A percentile compares a stretch with the other conserved stretches of the same genome.
phyloP scores from a whole-genome alignment of 2,797 vertebrate genomes.

The Platyrinchus mystaceus region DNA sequence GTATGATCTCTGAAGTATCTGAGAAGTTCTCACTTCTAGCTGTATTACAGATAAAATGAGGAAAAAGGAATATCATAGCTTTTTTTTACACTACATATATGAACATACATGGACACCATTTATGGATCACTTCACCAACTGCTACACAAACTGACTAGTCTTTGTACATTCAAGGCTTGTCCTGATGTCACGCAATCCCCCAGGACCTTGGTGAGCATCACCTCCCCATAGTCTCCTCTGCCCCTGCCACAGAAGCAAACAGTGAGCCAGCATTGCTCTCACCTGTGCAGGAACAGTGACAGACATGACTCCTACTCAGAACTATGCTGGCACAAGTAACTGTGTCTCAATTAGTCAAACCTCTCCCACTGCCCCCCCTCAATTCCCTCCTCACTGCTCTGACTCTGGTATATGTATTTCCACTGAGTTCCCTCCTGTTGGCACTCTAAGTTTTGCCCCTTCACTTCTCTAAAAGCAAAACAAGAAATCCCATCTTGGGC shows the following conservation, averaged over 20 bases:
- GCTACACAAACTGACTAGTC: neutral
- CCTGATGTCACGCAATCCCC: accelerated
- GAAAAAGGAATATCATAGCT: neutral
- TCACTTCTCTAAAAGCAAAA: neutral
- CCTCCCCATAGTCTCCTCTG: neutral
- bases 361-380: neutral
- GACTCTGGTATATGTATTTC: neutral
- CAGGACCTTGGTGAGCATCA: accelerated
- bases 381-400: neutral
- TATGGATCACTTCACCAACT: neutral
- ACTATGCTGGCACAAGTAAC: neutral
- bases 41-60: neutral
- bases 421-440: neutral
- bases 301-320: neutral
- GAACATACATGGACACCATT: neutral
- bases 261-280: neutral
- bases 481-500: neutral
- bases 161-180: neutral
- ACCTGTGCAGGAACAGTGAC: neutral
- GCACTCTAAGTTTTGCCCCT: neutral
- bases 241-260: neutral
- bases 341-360: neutral
- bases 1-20: neutral
- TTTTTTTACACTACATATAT: neutral
- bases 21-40: neutral